Evolutionary conservation across 1,140 invertebrate species (phyloP).

Genomic region (Atta cephalotes): DNA sequence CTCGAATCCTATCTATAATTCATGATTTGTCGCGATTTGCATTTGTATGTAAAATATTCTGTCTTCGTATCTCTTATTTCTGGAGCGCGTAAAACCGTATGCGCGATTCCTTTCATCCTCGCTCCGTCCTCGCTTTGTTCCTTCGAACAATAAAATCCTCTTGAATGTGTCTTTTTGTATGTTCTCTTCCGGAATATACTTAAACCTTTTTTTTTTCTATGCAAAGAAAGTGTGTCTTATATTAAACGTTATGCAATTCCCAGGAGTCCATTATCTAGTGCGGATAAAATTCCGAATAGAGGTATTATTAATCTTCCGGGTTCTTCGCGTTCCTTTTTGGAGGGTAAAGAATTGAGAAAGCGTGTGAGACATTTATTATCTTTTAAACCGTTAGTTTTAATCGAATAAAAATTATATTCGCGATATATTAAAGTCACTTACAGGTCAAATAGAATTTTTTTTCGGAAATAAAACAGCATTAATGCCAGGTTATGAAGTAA

Average conservation of each 20-base stretch:
- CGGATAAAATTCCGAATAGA: conserved; percentile 28
- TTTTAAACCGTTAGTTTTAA: not conserved
- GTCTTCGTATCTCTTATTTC: conserved; percentile 8
- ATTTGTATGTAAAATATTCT: conserved; percentile 28
- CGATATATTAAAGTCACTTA: not conserved
- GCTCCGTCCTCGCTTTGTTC: conserved; percentile 22
- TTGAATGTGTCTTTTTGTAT: not conserved
- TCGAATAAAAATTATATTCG: not conserved
- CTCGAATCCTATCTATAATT: conserved; percentile 34
- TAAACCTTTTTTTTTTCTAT: not conserved
- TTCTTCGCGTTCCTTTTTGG: not conserved
- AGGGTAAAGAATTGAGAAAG: not conserved
- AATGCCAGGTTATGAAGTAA: conserved; percentile 9
- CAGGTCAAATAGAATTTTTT: not conserved
- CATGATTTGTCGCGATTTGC: conserved; percentile 15
- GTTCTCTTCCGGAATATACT: not conserved
- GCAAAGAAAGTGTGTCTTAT: conserved; percentile 31
- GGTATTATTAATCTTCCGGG: conserved; percentile 16
- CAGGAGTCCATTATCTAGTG: conserved; percentile 34
- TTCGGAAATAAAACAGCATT: not conserved
- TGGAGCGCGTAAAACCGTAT: not conserved
- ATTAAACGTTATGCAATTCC: conserved; percentile 39
- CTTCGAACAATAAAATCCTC: not conserved
- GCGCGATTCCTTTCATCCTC: conserved; percentile 3
- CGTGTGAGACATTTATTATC: not conserved